phyloP scores from a whole-genome alignment of 2,797 vertebrate genomes.

The Zalophus californianus region DNA sequence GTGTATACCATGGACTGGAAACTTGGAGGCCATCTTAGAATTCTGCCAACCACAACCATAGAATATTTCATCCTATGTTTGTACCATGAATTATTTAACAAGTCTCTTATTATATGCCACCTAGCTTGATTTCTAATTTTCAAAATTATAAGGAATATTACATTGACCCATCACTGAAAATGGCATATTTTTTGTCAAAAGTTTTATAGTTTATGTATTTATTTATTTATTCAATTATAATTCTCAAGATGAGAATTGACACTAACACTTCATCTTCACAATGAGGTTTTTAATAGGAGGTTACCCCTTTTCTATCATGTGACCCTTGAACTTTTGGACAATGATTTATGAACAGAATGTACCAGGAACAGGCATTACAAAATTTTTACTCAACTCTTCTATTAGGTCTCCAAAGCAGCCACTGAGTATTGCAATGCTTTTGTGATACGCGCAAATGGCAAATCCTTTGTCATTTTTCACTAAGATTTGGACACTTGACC shows the following conservation, averaged over 20 bases:
- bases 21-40: neutral
- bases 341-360: neutral
- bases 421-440: neutral
- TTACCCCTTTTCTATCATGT: neutral
- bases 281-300: neutral
- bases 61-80: neutral
- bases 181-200: neutral
- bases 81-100: neutral
- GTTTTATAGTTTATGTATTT: neutral
- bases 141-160: neutral
- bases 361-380: neutral
- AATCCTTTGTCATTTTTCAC: neutral
- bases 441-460: neutral
- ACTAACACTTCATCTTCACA: neutral
- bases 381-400: constrained; percentile 19
- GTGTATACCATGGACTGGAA: neutral
- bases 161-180: constrained; percentile 10
- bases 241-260: neutral
- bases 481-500: neutral
- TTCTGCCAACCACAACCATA: neutral
- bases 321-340: neutral
- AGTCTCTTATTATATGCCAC: neutral
- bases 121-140: neutral
- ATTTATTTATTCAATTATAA: neutral
- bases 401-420: neutral